phyloP scores from a whole-genome alignment of 2,888 invertebrate species.

The Polydesmus complanatus region DNA sequence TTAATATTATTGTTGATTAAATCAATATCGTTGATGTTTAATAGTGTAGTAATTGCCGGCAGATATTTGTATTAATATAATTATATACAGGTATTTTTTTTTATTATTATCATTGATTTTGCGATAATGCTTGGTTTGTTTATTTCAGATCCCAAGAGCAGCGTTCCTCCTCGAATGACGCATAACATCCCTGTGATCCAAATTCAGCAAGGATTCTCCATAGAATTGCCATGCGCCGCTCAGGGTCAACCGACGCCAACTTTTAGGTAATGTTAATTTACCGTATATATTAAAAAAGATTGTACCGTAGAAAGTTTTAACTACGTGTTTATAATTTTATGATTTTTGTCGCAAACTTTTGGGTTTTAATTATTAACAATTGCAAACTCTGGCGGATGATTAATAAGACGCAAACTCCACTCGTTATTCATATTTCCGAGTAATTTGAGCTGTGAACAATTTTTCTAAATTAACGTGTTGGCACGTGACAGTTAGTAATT shows the following conservation, averaged over 20 bases:
- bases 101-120: no score
- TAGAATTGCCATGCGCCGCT: constrained; percentile 38
- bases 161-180: constrained; percentile 18
- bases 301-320: no score
- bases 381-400: neutral
- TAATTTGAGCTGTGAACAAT: neutral
- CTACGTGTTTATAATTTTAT: no score
- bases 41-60: no score
- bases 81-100: no score
- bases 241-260: constrained; percentile 37
- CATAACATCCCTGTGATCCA: constrained; percentile 16
- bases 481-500: neutral
- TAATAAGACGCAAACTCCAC: neutral
- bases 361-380: no score
- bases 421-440: neutral
- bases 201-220: constrained; percentile 21
- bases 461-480: neutral
- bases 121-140: no score
- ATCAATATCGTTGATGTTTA: no score
- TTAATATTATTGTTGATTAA: no score
- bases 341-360: no score
- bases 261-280: no score
- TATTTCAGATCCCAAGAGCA: constrained; percentile 17
- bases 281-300: no score
- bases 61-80: neutral